Evolutionary conservation across 1,140 invertebrate species (phyloP), one percentile per base, ranked within the genome.

Genomic region (Drosophila equinoxialis): DNA sequence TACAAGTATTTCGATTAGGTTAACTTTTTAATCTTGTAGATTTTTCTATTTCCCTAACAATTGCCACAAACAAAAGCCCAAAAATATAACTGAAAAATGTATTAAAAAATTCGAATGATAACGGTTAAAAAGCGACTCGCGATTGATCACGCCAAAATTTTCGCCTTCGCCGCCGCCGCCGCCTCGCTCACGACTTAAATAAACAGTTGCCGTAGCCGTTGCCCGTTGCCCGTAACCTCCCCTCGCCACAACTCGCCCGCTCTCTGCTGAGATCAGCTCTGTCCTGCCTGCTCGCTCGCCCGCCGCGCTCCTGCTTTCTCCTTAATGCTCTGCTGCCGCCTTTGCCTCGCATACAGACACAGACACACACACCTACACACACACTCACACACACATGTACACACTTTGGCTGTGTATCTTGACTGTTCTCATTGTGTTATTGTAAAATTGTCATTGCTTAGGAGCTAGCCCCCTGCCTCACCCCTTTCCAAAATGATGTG

Each of bases 371-470:
- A 20, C 20, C n/a, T n/a, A n/a, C n/a, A 55, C 30, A 61, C 30
- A 30, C 35, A 57, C 14, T 23, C 68, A 13, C 26, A 26, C 23
- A 26, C 23, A 23, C 20, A 23, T 1, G 2, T 26, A 26, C 23
- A 26, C 23, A 48, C 68, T 35, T 60, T 79, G 81, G 78, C 81
- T 81, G 65, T 74, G 69, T 87, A 68, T 61, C 37, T 39, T 39
- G 37, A 39, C 37, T 39, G 37, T 39, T 39, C 37, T 79, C 69
- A 86, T 77, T 71, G 76, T 77, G 76, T 69, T 79, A 64, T 74
- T 77, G 83, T 87, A 89, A 62, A 68, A 87, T 87, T 87, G 83
- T 89, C 84, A 87, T 87, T 87, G 80, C 79, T 89, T 87, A 80
- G 71, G 76, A 79, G 79, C 76, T 68, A 67, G 62, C 73, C 71